These are phyloP conservation scores for Mastacembelus armatus DNA, from an alignment of 2,797 vertebrate genomes.

Conservation along the genomic window DNA sequence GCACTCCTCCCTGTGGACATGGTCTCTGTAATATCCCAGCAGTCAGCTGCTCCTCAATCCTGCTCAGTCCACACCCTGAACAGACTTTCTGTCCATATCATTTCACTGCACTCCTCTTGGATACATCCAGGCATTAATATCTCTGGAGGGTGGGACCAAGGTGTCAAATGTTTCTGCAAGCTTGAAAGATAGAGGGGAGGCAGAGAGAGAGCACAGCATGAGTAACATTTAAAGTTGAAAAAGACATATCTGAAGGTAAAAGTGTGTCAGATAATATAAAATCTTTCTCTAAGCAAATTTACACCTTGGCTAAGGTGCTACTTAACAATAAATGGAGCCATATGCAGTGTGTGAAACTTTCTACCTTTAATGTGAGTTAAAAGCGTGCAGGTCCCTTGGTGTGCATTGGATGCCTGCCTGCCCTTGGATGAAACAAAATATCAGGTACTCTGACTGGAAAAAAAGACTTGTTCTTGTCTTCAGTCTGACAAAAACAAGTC, in stretches of 20 bases:
- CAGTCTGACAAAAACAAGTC: conserved; percentile 37
- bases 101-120: conserved; percentile 42
- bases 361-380: conserved; percentile 33
- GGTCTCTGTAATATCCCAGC: conserved; percentile 11
- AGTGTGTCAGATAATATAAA: not conserved
- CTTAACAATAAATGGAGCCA: conserved; percentile 13
- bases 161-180: conserved; percentile 38
- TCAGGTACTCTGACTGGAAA: conserved; percentile 22
- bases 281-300: conserved; percentile 8
- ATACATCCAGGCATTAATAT: conserved; percentile 41
- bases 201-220: conserved; percentile 1
- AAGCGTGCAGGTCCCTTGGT: conserved; percentile 28
- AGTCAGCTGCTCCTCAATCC: conserved; percentile 42
- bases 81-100: conserved; percentile 39
- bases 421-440: conserved; percentile 41
- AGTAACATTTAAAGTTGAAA: not conserved
- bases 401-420: conserved; percentile 37
- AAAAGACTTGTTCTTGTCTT: conserved; percentile 31
- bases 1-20: conserved; percentile 16
- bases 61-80: conserved; percentile 41
- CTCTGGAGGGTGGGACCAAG: conserved; percentile 24
- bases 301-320: not conserved
- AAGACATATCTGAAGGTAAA: not conserved
- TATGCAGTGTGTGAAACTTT: conserved; percentile 24
- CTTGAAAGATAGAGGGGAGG: conserved; percentile 3